Conservation (phyloP, 2,888 invertebrate species). For the Volucella bombylans region DNA sequence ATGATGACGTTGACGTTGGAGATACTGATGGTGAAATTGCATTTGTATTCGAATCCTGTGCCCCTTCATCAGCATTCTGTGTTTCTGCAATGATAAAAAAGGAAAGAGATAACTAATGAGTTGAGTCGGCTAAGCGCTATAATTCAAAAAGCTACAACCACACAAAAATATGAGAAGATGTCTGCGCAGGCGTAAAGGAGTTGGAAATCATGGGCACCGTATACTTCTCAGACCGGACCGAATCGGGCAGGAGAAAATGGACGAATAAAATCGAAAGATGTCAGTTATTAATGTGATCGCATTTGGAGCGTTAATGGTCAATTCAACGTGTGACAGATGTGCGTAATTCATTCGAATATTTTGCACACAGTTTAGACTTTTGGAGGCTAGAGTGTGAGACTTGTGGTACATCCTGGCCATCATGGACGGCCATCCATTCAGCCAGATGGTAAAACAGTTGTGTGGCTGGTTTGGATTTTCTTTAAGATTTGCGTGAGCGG, state of each 20-base stretch:
- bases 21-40: slow-evolving; percentile 34
- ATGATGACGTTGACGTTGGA: slow-evolving; percentile 13
- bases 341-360: slow-evolving; percentile 80
- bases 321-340: slow-evolving; percentile 83
- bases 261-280: slow-evolving; percentile 82
- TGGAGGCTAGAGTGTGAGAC: background rate
- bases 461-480: slow-evolving; percentile 17
- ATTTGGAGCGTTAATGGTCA: slow-evolving; percentile 82
- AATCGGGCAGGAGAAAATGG: slow-evolving; percentile 63
- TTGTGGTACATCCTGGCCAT: slow-evolving; percentile 3
- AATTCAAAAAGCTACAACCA: slow-evolving; percentile 41
- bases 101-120: slow-evolving; percentile 56
- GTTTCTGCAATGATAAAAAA: slow-evolving; percentile 48
- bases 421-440: slow-evolving; percentile 26
- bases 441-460: slow-evolving; percentile 51
- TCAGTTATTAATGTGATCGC: slow-evolving; percentile 83
- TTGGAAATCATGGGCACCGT: slow-evolving; percentile 26
- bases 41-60: slow-evolving; percentile 29
- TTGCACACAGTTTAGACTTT: background rate
- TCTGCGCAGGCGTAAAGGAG: slow-evolving; percentile 52
- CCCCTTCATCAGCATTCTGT: slow-evolving; percentile 41
- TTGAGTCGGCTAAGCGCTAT: slow-evolving; percentile 39
- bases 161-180: slow-evolving; percentile 10
- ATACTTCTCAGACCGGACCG: background rate
- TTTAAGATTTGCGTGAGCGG: slow-evolving; percentile 68